These are phyloP conservation scores for Empidonax alnorum DNA, from an alignment of 2,113 vertebrate species.

Conservation along the genomic window DNA sequence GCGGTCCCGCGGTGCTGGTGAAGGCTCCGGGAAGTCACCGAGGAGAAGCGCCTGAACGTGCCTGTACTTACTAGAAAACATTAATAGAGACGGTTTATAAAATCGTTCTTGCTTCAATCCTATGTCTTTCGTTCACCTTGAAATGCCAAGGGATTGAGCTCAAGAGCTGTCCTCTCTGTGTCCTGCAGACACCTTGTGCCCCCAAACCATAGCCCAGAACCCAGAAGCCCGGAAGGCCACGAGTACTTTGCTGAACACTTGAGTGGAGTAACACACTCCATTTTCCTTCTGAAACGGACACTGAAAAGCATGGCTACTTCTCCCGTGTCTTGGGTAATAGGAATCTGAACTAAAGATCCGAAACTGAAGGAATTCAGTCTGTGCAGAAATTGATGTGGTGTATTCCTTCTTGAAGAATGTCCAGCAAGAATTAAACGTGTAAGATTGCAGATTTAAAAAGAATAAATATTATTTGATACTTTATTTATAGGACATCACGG, in stretches of 20 bases:
- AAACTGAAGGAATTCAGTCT: neutral
- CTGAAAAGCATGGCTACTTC: neutral
- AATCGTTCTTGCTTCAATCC: neutral
- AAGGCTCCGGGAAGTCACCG: neutral
- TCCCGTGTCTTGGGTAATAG: neutral
- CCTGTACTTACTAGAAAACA: accelerated
- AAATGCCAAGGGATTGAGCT: neutral
- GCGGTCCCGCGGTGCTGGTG: neutral
- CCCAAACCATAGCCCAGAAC: neutral
- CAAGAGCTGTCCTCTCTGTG: neutral
- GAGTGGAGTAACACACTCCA: neutral
- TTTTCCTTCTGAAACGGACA: neutral
- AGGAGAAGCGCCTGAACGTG: neutral
- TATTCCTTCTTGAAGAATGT: neutral
- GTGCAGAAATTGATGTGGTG: neutral
- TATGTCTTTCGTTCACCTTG: neutral
- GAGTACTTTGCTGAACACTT: neutral
- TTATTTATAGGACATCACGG: neutral
- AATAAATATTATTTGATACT: conserved; percentile 22
- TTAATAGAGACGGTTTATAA: neutral
- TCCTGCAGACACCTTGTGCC: accelerated
- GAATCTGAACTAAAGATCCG: neutral
- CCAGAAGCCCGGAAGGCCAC: accelerated
- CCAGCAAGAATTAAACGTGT: neutral
- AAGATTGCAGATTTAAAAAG: neutral